Conservation (phyloP, 2,113 vertebrate genomes). For the Thomomys bottae region DNA sequence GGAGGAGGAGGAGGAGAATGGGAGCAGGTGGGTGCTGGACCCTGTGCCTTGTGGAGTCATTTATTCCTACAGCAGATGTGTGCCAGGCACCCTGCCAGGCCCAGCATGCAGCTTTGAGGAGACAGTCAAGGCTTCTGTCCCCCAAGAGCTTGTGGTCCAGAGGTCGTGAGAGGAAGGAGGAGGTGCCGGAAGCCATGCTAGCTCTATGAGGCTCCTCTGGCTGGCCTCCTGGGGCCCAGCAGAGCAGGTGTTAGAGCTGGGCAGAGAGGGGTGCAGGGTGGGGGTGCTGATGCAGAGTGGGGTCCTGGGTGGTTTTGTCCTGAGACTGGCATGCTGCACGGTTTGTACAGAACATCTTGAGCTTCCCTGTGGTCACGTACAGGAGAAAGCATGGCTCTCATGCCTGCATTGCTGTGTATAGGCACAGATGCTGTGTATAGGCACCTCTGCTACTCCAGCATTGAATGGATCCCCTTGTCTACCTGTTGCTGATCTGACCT, state of each 20-base stretch:
- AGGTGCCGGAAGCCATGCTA: background rate
- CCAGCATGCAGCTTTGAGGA: background rate
- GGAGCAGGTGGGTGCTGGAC: background rate
- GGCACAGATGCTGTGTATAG: background rate
- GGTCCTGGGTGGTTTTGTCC: background rate
- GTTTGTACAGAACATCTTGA: too few species aligned
- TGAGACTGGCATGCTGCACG: background rate
- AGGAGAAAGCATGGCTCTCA: background rate
- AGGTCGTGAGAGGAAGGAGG: background rate
- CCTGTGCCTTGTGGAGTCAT: background rate
- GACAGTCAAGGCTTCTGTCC: slow-evolving; percentile 56
- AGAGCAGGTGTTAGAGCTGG: background rate
- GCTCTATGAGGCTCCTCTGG: background rate
- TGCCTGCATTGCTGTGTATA: rapidly evolving
- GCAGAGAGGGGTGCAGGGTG: background rate
- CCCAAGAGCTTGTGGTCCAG: background rate
- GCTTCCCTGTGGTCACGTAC: background rate
- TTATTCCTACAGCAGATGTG: slow-evolving; percentile 37
- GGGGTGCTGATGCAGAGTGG: background rate
- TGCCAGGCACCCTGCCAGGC: slow-evolving; percentile 25
- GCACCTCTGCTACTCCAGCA: background rate
- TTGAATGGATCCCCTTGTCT: too few species aligned
- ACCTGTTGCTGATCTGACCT: too few species aligned
- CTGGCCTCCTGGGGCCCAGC: background rate
- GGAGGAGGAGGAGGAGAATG: background rate